Percentiles rank a stretch among this genome's conserved stretches.
These are phyloP conservation scores for Casuarius casuarius DNA, from an alignment of 2,113 vertebrate species.

Conservation along the genomic window DNA sequence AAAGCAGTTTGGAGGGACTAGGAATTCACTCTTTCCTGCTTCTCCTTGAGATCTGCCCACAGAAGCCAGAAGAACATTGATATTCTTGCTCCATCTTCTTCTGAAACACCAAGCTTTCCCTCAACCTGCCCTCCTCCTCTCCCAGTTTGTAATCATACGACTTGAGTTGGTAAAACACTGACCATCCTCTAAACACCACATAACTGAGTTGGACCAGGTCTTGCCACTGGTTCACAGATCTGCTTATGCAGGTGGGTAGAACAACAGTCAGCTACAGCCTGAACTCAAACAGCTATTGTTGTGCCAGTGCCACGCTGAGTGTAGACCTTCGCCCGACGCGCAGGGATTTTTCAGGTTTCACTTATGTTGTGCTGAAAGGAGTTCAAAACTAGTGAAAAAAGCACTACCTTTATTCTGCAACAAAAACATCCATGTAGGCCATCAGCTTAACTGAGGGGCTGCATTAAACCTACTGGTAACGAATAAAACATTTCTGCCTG, in stretches of 20 bases:
- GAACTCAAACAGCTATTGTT: neutral
- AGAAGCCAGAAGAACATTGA: neutral
- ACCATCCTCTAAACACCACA: neutral
- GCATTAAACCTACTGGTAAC: neutral
- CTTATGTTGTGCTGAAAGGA: neutral
- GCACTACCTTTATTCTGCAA: neutral
- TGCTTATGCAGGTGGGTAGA: neutral
- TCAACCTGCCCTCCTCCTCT: neutral
- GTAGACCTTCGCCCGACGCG: neutral
- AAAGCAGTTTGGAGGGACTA: neutral
- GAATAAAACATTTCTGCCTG: neutral
- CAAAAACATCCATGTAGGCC: neutral
- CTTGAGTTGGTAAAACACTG: neutral
- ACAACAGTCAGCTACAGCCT: neutral
- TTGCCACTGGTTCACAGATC: neutral
- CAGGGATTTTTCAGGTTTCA: conserved; percentile 30
- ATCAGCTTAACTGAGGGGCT: neutral
- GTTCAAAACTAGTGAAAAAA: neutral
- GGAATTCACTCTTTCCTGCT: neutral
- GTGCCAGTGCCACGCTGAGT: neutral
- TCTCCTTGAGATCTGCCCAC: neutral
- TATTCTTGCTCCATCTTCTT: neutral
- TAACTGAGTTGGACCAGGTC: neutral
- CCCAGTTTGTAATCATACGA: neutral
- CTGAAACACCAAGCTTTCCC: neutral